Evolutionary conservation across 2,888 invertebrate genomes (phyloP).

Genomic region (Drosophila pegasa): DNA sequence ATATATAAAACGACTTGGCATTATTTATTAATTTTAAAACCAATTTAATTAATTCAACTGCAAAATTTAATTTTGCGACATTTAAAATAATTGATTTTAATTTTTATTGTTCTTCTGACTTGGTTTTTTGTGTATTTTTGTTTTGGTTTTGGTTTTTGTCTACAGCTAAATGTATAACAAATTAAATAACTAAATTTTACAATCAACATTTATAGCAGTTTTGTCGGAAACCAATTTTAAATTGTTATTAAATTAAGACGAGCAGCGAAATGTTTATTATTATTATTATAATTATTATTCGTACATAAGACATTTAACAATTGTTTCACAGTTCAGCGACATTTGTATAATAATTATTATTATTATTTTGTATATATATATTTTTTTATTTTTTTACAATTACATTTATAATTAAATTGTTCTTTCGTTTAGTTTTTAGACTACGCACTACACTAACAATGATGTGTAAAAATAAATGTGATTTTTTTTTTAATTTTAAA

Average conservation of each 20-base stretch:
- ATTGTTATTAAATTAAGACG: conserved; percentile 40
- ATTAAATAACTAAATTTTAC: conserved; percentile 44
- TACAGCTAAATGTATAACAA: conserved; percentile 43
- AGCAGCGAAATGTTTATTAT: conserved; percentile 32
- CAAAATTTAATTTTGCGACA: background rate
- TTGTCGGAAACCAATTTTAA: conserved; percentile 38
- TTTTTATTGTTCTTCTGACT: conserved; percentile 36
- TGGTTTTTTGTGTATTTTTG: conserved; percentile 24
- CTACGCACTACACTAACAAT: conserved; percentile 79
- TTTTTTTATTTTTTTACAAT: conserved; percentile 46
- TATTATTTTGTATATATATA: too few species aligned
- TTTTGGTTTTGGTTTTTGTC: conserved; percentile 28
- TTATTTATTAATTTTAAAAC: too few species aligned
- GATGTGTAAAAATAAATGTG: conserved; percentile 80
- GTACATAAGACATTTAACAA: conserved; percentile 75
- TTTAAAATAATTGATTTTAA: conserved; percentile 36
- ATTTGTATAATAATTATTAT: conserved; percentile 38
- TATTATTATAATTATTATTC: conserved; percentile 45
- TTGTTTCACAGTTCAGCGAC: conserved; percentile 74
- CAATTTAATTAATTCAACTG: background rate
- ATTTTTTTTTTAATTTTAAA: conserved; percentile 37
- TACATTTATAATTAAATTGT: conserved; percentile 54
- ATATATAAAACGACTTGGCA: too few species aligned
- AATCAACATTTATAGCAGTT: conserved; percentile 40
- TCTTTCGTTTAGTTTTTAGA: conserved; percentile 46